A percentile compares a stretch with the other conserved stretches of the same genome.
These are phyloP conservation scores for Lytechinus variegatus DNA, from an alignment of 35 echinoderm and acorn worm species.

Conservation along the genomic window DNA sequence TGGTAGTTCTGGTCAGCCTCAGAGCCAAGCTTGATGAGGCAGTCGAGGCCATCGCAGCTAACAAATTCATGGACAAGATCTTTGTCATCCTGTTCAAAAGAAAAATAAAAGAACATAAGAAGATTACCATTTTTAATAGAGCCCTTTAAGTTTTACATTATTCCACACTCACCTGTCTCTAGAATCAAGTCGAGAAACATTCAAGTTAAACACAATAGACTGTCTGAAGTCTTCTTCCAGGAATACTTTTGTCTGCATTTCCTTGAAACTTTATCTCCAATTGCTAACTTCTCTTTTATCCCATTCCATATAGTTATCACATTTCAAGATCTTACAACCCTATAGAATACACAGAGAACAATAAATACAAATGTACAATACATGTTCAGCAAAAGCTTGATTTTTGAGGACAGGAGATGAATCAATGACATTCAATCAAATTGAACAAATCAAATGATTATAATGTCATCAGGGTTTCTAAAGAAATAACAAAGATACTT, in stretches of 20 bases:
- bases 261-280: background rate
- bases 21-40: conserved; percentile 97
- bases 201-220: background rate
- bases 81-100: conserved; percentile 95
- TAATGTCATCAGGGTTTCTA: too few relatives aligned
- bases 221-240: background rate
- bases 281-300: background rate
- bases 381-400: too few relatives aligned
- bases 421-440: too few relatives aligned
- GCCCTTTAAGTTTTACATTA: background rate
- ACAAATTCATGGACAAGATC: conserved; percentile 99
- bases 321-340: too few relatives aligned
- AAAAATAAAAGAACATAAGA: conserved; percentile 10
- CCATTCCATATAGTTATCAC: too few relatives aligned
- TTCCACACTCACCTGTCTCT: background rate
- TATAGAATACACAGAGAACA: too few relatives aligned
- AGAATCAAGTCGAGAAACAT: background rate
- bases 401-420: too few relatives aligned
- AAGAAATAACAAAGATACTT: too few relatives aligned
- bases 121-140: background rate
- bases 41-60: conserved; percentile 95
- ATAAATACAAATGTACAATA: too few relatives aligned
- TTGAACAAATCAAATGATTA: too few relatives aligned
- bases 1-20: conserved; percentile 97
- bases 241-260: background rate